Base-by-base conservation (phyloP, 2,113 vertebrate genomes). In the Scomber japonicus region DNA sequence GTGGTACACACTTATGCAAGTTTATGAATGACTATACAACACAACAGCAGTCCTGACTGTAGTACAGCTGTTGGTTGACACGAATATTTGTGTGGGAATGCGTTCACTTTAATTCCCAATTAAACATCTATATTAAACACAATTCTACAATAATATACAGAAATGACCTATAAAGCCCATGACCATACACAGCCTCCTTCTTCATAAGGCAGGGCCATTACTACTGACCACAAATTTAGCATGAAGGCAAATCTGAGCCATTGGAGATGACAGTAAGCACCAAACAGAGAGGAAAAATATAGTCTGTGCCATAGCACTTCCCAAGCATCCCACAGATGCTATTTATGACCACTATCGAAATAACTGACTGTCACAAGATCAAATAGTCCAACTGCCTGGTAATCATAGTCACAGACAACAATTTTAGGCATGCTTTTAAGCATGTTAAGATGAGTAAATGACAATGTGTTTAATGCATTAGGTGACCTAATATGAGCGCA, bases 351-450 rank as follows among this genome's bases (percentile, higher is more conserved):
- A 65, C 24, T 67, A 55, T 3, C 35, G n/a, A 56, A 14, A 40
- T 48, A 59, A 59, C 17, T 49, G 24, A 35, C 59, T 27, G 76
- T 83, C 69, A 75, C 57, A 64, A 64, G 50, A 80, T 76, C 40
- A 75, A 72, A 86, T 21, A 49, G 51, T 71, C 51, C 31, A 53
- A 68, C 65, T 62, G 49, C 56, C 55, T 62, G 48, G 57, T 53
- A 64, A 66, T 71, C 44, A 72, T 11, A 79, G 44, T 21, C 45
- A 57, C 16, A 60, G 46, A 63, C 73, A 81, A 45, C 56, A 75
- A 77, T 81, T 87, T 76, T 40, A 51, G 54, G 71, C 74, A 72
- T 2, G 13, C 73, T 50, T 40, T 80, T 46, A 44, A 54, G 70
- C 72, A 68, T 1, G 13, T 69, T 49, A 13, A 65, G 44, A 64